These are phyloP conservation scores for Atrina japonica DNA, from an alignment of 2,888 invertebrate species.

Conservation along the genomic window DNA sequence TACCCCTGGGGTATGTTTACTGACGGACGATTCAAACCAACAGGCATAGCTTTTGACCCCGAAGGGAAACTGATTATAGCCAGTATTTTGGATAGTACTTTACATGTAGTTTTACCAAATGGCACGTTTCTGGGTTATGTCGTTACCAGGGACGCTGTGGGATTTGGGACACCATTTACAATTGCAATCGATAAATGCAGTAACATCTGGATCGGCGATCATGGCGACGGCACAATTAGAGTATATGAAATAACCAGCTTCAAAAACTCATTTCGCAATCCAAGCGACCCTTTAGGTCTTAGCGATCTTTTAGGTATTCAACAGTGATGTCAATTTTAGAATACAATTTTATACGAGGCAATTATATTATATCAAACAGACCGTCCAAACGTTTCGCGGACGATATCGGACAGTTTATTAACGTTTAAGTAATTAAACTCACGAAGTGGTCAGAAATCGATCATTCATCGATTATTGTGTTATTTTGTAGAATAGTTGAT, in stretches of 20 bases:
- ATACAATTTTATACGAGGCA: too few relatives aligned
- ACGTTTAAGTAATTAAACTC: too few relatives aligned
- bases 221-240: not conserved
- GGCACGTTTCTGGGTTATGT: conserved; percentile 16
- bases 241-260: conserved; percentile 16
- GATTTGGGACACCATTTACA: not conserved
- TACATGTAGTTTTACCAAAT: conserved; percentile 5
- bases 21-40: not conserved
- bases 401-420: too few relatives aligned
- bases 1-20: not conserved
- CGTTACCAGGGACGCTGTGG: not conserved
- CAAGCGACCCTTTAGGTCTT: too few relatives aligned
- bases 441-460: too few relatives aligned
- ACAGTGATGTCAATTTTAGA: too few relatives aligned
- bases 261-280: conserved; percentile 6
- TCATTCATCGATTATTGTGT: too few relatives aligned
- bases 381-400: too few relatives aligned
- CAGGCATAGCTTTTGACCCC: conserved; percentile 1
- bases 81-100: not conserved
- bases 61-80: conserved; percentile 11
- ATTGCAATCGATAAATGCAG: not conserved
- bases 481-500: too few relatives aligned
- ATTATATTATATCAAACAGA: too few relatives aligned
- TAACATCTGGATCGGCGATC: conserved; percentile 14
- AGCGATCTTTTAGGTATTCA: too few relatives aligned